Base-by-base conservation (phyloP, 64 coral and sea anemone species). In the Montipora sp. region DNA sequence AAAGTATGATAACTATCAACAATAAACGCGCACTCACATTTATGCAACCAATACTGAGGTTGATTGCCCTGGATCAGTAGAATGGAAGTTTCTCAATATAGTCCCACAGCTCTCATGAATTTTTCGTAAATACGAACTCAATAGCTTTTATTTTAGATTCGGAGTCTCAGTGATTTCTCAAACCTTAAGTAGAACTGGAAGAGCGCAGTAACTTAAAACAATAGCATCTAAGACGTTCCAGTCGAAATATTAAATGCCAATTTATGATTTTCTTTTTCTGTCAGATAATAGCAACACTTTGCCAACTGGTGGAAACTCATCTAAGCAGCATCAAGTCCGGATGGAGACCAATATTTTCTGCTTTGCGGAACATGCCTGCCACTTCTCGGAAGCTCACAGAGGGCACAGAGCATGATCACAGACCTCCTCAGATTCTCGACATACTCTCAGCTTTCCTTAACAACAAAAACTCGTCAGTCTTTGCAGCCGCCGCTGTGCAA, bases 391-490 rank as follows among this genome's bases (percentile, higher is more conserved):
- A 92, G 7, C 22, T 84, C 46, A 60, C 93, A 22, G 83, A 95
- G 45, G 89, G 59, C 5, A 70, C 87, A 11, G 92, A 99, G 43
- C 45, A 67, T n/a, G 94, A 99, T 8, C 80, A 79, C 47, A 89
- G 89, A 66, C 81, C 89, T 27, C 80, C 84, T 46, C 80, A 75
- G 70, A 90, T 96, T 12, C 88, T 99, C 16, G 91, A 94, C 72
- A 89, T 99, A 16, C 80, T 94, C 50, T 88, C 98, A 9, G 75
- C 95, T 18, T 99, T 99, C 45, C 92, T 99, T 12, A 93, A 79
- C 16, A 99, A 96, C 84, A 96, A 96, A 48, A 99, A 93, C 57
- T 92, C 98, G 71, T 93, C 95, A 16, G 98, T 99, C 55, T 99
- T 99, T 55, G 95, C 94, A 18, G 82, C 95, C 27, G 94, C 89